Evolutionary conservation across 2,797 vertebrate genomes (phyloP).

Genomic region (Hylomyscus alleni): DNA sequence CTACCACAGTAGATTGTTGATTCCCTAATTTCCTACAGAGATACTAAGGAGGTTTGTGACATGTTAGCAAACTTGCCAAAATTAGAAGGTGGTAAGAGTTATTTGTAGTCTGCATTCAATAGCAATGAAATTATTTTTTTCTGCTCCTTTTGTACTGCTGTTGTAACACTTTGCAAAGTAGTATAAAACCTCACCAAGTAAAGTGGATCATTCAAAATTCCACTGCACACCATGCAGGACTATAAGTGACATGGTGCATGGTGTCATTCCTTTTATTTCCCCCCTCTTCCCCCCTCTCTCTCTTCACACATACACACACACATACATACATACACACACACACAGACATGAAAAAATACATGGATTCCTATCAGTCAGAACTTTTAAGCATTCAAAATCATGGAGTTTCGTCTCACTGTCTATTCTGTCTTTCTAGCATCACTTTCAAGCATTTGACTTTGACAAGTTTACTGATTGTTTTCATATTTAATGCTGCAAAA

Average conservation of each 20-base stretch:
- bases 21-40: constrained; percentile 26
- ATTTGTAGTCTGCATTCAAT: neutral
- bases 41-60: constrained; percentile 31
- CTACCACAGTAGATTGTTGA: neutral
- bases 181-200: constrained; percentile 1
- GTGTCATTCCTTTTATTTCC: neutral
- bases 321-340: too few species aligned
- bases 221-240: neutral
- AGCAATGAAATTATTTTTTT: neutral
- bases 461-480: neutral
- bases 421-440: neutral
- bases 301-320: neutral
- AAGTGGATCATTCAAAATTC: neutral
- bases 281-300: neutral
- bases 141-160: neutral
- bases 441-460: constrained; percentile 46
- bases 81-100: constrained; percentile 25
- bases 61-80: constrained; percentile 41
- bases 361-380: neutral
- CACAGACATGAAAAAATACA: neutral
- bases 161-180: constrained; percentile 32
- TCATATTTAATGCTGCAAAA: neutral
- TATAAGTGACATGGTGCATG: neutral
- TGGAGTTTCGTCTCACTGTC: neutral
- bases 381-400: constrained; percentile 13